Base-by-base conservation (phyloP, 2,797 vertebrate genomes). In the Rhabdomys pumilio region DNA sequence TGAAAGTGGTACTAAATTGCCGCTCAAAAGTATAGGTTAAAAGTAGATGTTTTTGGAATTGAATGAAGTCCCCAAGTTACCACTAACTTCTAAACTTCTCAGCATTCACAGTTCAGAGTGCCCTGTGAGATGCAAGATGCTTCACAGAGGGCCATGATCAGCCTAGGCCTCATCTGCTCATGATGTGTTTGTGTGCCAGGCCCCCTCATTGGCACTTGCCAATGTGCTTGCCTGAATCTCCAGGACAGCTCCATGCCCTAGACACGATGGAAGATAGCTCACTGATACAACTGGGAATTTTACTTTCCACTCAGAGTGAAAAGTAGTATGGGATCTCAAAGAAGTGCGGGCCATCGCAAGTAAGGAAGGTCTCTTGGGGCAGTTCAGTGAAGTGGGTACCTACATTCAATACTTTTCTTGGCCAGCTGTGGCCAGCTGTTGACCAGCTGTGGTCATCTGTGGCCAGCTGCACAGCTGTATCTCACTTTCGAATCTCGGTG, bases 21-120 rank as follows among this genome's bases (percentile, higher is more conserved):
- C 34, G 24, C 17, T 53, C 61, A 86, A 88, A 95, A 93, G 90
- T 80, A 61, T 17, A 90, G 41, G 13, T 11, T 85, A 90, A 53
- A n/a, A 75, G 9, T 26, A 34, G 69, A 79, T 89, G 10, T 69
- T 72, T 94, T 26, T 61, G 17, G 55, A 55, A 75, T 44, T 38
- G 67, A 31, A 91, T 81, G 77, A 88, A 92, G 41, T 63, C 75
- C 73, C 77, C 82, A 50, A 65, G 59, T 81, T 61, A 12, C 2
- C 44, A 26, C n/a, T 31, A n/a, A 72, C 67, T 80, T 69, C 72
- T 24, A n/a, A 77, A 67, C 12, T 77, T 41, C 75, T 89, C 47
- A 5, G 80, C 34, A 41, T 59, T 24, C 67, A n/a, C 1, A 22
- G 44, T 29, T 77, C 55, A 24, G 63, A 85, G 34, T 86, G 31